Evolutionary conservation across 2,113 vertebrate genomes (phyloP), one percentile per base, ranked within the genome.

Genomic region (Podilymbus podiceps): DNA sequence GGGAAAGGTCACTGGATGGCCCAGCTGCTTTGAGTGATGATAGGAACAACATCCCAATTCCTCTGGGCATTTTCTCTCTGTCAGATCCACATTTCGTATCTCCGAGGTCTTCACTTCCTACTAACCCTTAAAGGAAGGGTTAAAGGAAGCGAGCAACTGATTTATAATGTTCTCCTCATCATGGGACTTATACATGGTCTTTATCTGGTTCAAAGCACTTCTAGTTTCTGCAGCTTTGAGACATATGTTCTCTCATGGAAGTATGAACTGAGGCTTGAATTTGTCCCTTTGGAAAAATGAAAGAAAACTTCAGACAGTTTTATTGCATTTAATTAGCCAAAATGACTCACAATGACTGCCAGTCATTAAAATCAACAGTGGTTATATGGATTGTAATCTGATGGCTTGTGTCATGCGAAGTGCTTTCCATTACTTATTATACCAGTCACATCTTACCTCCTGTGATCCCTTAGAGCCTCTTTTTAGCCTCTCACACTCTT

Each of bases 141-240:
- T 77, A 73, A 90, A 53, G 19, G 20, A 79, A 81, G 16, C 3
- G 6, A 71, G 19, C 2, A 53, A 64, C 30, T 77, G 2, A 52
- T 84, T 84, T 69, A 47, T 28, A 66, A 42, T 15, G 12, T 62
- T 81, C 17, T 83, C n/a, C 14, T 84, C 21, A n/a, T 64, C 1
- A 53, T 0, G 6, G n/a, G 12, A 63, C 13, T 30, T 33, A 25
- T 38, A 64, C 19, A 38, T 0, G 4, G 38, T 50, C 30, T 17
- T 38, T 63, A 20, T 24, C 11, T 71, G 14, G 6, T 71, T 88
- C 31, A 79, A 82, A 82, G 38, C 8, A 10, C 14, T 60, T 75
- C 21, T 27, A 35, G 15, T 46, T 62, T 91, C 69, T 75, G 62
- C 52, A 79, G 22, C 38, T 75, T 75, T 60, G 35, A 53, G 19